Evolutionary conservation across 1,140 invertebrate species (phyloP).

Genomic region (Trachymyrmex septentrionalis): DNA sequence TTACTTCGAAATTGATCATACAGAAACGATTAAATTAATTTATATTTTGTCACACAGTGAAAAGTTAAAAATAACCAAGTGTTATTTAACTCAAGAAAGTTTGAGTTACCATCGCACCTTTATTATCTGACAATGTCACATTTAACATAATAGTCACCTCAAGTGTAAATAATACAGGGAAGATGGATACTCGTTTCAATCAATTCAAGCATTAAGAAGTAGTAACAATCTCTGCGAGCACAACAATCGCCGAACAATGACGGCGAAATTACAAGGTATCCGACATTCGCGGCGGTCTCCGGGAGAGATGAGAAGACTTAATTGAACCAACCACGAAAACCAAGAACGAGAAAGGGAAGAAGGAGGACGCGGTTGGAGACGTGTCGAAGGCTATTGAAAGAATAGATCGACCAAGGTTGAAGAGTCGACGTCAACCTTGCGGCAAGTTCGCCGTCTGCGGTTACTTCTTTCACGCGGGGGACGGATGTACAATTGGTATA

Average conservation of each 20-base stretch:
- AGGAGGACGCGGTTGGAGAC: background rate
- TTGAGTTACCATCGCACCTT: no score
- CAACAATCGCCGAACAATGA: background rate
- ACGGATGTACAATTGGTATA: slow-evolving; percentile 7
- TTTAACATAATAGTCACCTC: no score
- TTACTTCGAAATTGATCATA: no score
- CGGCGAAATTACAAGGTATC: slow-evolving; percentile 5
- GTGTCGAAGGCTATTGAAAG: background rate
- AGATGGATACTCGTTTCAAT: background rate
- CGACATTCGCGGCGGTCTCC: background rate
- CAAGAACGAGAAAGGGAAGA: slow-evolving; percentile 18
- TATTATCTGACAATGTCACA: no score
- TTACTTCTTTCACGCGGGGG: background rate
- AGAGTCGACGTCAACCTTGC: slow-evolving; percentile 25
- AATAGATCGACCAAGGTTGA: slow-evolving; percentile 19
- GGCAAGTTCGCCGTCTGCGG: slow-evolving; percentile 39
- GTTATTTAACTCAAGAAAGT: no score
- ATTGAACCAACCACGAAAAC: slow-evolving; percentile 44
- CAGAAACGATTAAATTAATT: no score
- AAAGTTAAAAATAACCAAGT: no score
- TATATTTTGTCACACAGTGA: no score
- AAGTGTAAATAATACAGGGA: background rate
- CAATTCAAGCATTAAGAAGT: background rate
- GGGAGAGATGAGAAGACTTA: slow-evolving; percentile 8
- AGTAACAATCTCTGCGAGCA: background rate